Evolutionary conservation across 2,113 vertebrate species (phyloP).

Genomic region (Fukomys damarensis): DNA sequence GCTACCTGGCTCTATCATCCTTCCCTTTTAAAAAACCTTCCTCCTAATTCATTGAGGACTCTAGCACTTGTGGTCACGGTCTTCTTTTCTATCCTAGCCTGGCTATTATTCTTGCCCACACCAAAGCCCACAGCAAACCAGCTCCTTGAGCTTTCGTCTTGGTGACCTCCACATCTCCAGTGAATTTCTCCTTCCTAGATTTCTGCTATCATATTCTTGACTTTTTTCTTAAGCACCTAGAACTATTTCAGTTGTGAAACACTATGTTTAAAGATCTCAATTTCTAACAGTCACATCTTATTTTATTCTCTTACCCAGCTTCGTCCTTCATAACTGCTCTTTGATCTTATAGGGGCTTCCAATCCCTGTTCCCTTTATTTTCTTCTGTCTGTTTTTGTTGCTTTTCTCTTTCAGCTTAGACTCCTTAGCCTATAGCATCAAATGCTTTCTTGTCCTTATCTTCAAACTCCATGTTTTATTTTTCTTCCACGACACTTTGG

Average conservation of each 20-base stretch:
- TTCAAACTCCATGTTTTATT: not conserved
- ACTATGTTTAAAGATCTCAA: not conserved
- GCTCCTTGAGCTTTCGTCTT: not conserved
- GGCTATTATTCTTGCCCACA: not conserved
- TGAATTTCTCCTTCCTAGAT: too few species aligned
- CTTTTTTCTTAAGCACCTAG: not conserved
- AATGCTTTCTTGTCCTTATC: not conserved
- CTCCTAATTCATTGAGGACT: not conserved
- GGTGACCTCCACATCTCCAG: not conserved
- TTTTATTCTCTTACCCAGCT: not conserved
- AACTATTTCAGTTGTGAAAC: not conserved
- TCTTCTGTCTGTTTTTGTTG: not conserved
- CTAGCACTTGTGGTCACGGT: not conserved
- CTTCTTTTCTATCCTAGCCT: not conserved
- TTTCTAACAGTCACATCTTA: not conserved
- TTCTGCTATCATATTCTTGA: not conserved
- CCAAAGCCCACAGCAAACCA: not conserved
- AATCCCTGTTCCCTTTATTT: not conserved
- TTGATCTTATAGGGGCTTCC: not conserved
- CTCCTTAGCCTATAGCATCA: not conserved
- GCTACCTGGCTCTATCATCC: too few species aligned
- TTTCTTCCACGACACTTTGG: not conserved
- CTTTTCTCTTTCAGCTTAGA: not conserved
- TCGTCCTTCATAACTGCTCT: not conserved
- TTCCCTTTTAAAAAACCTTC: not conserved